Evolutionary conservation across 2,113 vertebrate species (phyloP), one percentile per base, ranked within the genome.

Genomic region (Myocastor coypus): DNA sequence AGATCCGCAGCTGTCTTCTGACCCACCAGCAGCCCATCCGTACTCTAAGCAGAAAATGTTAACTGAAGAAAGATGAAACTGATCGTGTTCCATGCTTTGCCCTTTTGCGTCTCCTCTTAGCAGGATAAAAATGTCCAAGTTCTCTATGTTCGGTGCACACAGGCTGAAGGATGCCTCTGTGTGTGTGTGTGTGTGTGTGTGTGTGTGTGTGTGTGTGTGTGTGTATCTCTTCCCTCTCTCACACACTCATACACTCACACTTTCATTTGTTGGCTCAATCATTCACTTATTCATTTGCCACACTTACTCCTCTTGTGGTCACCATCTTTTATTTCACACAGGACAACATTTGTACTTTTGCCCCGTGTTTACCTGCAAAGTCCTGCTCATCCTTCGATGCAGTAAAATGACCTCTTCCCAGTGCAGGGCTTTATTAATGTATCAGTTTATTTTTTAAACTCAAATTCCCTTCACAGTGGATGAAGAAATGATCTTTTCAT

Each of bases 401-500:
- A 46, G 3, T 32, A 52, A 66, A 83, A 86, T 1, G 17, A 22
- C 28, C 46, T 90, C 87, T 73, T 94, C 42, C 40, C n/a, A 42
- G 5, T 12, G 17, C 2, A n/a, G 88, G 46, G 2, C 5, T 16
- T 63, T 57, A 14, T 32, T 24, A 94, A 63, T 55, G 69, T n/a
- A 57, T 52, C 26, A 32, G 40, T 37, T 46, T 46, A n/a, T 42
- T 57, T 50, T 82, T 71, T 85, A 26, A 14, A 7, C n/a, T 71
- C 2, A 28, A 10, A 37, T 32, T 37, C 24, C 1, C 0, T 28
- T 81, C 37, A 14, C 24, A 32, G 14, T 40, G n/a, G 81, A 16
- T 14, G 16, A 5, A 24, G 32, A 12, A n/a, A n/a, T n/a, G n/a
- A n/a, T n/a, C n/a, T 34, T 13, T 2, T 1, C n/a, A 6, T 32